Conservation (phyloP, 2,113 vertebrate genomes). For the Daboia siamensis region DNA sequence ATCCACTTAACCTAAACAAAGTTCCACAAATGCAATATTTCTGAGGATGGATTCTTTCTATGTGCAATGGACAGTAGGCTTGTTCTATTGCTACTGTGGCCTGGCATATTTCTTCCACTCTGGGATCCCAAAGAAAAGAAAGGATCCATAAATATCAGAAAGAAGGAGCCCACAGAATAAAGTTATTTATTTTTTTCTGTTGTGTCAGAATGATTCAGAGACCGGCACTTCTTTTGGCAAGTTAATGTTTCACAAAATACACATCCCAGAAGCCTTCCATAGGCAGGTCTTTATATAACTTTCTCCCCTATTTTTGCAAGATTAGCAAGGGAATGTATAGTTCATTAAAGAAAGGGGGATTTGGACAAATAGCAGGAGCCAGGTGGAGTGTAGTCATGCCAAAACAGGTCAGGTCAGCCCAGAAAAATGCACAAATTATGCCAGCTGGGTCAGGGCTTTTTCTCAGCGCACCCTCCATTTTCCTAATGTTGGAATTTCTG, state of each 20-base stretch:
- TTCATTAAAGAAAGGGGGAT: slow-evolving; percentile 4
- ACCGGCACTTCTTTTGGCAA: slow-evolving; percentile 26
- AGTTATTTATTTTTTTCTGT: slow-evolving; percentile 46
- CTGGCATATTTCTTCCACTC: neutral
- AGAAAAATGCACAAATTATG: neutral
- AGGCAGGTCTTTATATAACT: slow-evolving; percentile 43
- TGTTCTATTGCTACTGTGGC: neutral
- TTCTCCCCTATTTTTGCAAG: neutral
- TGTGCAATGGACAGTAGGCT: neutral
- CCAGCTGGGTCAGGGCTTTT: neutral
- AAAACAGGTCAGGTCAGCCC: neutral
- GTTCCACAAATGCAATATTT: neutral
- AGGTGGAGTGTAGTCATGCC: neutral
- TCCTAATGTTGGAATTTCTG: neutral
- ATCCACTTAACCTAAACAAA: neutral
- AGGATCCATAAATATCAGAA: slow-evolving; percentile 32
- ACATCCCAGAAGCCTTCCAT: slow-evolving; percentile 32
- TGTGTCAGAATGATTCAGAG: slow-evolving; percentile 36
- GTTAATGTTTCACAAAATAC: slow-evolving; percentile 60
- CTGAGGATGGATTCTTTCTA: neutral
- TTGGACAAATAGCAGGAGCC: slow-evolving; percentile 4
- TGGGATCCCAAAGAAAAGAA: slow-evolving; percentile 45
- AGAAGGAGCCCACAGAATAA: slow-evolving; percentile 41
- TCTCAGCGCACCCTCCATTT: neutral
- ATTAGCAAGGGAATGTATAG: slow-evolving; percentile 38